A percentile compares a stretch with the other conserved stretches of the same genome.
phyloP scores from a whole-genome alignment of 2,797 vertebrate species.

The Chromobotia macracanthus region DNA sequence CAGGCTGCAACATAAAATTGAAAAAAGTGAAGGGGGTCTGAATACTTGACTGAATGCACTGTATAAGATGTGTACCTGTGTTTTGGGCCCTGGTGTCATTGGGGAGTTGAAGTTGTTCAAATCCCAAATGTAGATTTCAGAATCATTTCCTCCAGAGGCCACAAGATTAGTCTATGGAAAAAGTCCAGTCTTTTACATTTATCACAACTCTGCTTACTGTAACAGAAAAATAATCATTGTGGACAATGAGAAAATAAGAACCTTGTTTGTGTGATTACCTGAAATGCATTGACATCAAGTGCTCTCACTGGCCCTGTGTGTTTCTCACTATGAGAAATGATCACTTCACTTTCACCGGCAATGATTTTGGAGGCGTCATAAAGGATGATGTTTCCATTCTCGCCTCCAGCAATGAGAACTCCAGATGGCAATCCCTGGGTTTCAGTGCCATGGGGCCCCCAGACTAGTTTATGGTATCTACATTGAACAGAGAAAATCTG shows the following conservation, averaged over 20 bases:
- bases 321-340: conserved; percentile 88
- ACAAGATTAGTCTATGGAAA: conserved; percentile 86
- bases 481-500: background rate
- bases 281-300: conserved; percentile 92
- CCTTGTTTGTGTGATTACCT: conserved; percentile 73
- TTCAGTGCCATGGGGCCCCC: conserved; percentile 85
- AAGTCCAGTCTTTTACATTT: background rate
- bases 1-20: too few species aligned
- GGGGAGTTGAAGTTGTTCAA: conserved; percentile 93
- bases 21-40: too few species aligned
- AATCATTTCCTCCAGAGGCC: conserved; percentile 96
- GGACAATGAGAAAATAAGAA: background rate
- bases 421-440: conserved; percentile 77
- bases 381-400: conserved; percentile 92
- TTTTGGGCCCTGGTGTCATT: conserved; percentile 96
- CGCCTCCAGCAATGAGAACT: conserved; percentile 91
- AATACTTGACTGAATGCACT: too few species aligned
- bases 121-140: conserved; percentile 99
- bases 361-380: conserved; percentile 93
- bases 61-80: conserved; percentile 80
- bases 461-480: conserved; percentile 96
- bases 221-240: background rate
- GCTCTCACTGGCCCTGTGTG: conserved; percentile 93
- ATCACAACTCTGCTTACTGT: background rate
- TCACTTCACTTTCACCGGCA: conserved; percentile 82